Percentiles rank a stretch among this genome's conserved stretches.
Evolutionary conservation across 1,140 invertebrate species (phyloP).

Genomic region (Tetramorium parvispinum): DNA sequence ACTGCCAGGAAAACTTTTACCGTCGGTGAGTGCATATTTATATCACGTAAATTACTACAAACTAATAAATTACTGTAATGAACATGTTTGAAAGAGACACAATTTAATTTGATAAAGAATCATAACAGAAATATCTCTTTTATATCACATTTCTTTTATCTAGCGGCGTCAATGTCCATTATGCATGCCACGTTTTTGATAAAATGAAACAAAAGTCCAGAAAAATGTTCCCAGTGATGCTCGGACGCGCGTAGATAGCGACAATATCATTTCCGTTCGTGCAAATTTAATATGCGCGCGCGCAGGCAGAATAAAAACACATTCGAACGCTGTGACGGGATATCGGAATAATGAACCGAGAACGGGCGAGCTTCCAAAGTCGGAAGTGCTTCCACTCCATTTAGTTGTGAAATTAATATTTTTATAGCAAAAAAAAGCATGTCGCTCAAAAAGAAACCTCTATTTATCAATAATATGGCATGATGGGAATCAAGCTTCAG

Average conservation of each 20-base stretch:
- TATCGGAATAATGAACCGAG: constrained; percentile 49
- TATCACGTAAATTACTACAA: background rate
- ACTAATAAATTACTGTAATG: background rate
- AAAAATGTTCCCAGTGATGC: constrained; percentile 35
- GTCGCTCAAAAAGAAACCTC: background rate
- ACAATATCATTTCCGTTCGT: constrained; percentile 52
- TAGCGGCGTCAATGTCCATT: constrained; percentile 27
- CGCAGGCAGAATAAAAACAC: constrained; percentile 38
- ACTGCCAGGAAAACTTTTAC: background rate
- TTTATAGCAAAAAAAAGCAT: background rate
- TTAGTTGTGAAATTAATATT: constrained; percentile 41
- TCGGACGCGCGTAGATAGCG: constrained; percentile 29
- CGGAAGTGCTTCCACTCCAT: constrained; percentile 27
- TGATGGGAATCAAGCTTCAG: background rate
- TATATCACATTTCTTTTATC: constrained; percentile 18
- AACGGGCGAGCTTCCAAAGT: background rate
- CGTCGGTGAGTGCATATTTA: background rate
- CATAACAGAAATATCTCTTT: constrained; percentile 3
- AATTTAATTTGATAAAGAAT: constrained; percentile 19
- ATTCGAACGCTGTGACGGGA: background rate
- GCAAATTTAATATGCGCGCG: constrained; percentile 41
- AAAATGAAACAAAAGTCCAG: constrained; percentile 50
- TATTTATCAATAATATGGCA: background rate
- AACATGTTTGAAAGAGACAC: background rate
- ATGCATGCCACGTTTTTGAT: constrained; percentile 33